Percentiles rank a stretch among this genome's conserved stretches.
phyloP scores from a whole-genome alignment of 1,140 invertebrate genomes.

The Psilanteris sp. region DNA sequence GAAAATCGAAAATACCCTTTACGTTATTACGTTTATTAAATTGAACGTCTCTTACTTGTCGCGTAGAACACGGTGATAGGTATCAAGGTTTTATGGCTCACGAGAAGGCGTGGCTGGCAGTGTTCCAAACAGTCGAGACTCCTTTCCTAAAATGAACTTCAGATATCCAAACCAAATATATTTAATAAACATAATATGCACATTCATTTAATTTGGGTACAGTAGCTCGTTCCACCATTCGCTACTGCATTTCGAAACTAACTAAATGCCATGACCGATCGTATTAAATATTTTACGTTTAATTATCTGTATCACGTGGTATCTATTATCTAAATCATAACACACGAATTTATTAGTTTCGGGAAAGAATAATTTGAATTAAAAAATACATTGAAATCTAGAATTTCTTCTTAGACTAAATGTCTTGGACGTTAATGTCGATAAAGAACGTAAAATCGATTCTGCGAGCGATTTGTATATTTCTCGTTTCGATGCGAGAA shows the following conservation, averaged over 20 bases:
- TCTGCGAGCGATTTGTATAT: constrained; percentile 35
- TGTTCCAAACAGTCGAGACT: constrained; percentile 57
- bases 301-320: too few species aligned
- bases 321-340: too few species aligned
- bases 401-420: constrained; percentile 20
- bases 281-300: too few species aligned
- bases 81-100: constrained; percentile 67
- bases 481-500: constrained; percentile 29
- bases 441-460: constrained; percentile 43
- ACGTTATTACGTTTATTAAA: constrained; percentile 80
- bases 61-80: constrained; percentile 63
- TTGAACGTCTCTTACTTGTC: constrained; percentile 71
- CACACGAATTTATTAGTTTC: too few species aligned
- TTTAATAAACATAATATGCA: constrained; percentile 35
- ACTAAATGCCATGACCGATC: not conserved
- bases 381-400: too few species aligned
- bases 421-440: constrained; percentile 42
- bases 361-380: too few species aligned
- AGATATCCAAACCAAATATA: constrained; percentile 48
- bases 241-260: not conserved
- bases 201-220: constrained; percentile 23
- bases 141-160: constrained; percentile 63
- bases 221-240: not conserved
- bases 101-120: constrained; percentile 70
- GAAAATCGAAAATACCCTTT: constrained; percentile 77